Evolutionary conservation across 1,140 invertebrate genomes (phyloP).

Genomic region (Cydia fagiglandana): DNA sequence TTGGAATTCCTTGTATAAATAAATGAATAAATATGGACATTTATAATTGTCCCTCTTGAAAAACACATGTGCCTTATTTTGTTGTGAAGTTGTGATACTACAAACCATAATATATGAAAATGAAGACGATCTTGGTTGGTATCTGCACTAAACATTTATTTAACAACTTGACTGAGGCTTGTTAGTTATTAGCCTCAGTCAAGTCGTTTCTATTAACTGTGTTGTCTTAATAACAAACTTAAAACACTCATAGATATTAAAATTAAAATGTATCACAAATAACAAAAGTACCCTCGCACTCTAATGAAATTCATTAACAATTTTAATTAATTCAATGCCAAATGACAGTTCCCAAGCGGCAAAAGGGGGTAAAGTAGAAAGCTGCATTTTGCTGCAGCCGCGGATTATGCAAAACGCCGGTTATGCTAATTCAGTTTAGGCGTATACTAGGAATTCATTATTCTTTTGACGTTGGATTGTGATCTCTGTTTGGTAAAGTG

Average conservation of each 20-base stretch:
- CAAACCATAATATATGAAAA: too few species aligned
- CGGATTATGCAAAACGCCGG: conserved; percentile 34
- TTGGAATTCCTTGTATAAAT: too few species aligned
- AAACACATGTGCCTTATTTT: too few species aligned
- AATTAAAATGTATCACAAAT: conserved; percentile 1
- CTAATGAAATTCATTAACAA: conserved; percentile 30
- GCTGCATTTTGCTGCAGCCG: conserved; percentile 34
- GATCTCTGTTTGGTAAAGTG: conserved; percentile 8
- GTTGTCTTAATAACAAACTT: too few species aligned
- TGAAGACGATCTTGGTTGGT: too few species aligned
- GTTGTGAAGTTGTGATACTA: too few species aligned
- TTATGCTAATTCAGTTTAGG: conserved; percentile 34
- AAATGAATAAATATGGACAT: too few species aligned
- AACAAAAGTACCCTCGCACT: background rate
- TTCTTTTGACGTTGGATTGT: conserved; percentile 17
- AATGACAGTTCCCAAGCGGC: conserved; percentile 31
- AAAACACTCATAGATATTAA: background rate
- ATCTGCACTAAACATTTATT: too few species aligned
- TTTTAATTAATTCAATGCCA: conserved; percentile 31
- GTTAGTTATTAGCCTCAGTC: too few species aligned
- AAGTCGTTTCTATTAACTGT: too few species aligned
- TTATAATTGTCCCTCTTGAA: too few species aligned
- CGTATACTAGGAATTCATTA: conserved; percentile 23
- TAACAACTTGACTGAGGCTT: too few species aligned
- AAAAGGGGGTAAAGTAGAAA: conserved; percentile 31